Evolutionary conservation across 2,113 vertebrate species (phyloP).

Genomic region (Alouatta palliata): DNA sequence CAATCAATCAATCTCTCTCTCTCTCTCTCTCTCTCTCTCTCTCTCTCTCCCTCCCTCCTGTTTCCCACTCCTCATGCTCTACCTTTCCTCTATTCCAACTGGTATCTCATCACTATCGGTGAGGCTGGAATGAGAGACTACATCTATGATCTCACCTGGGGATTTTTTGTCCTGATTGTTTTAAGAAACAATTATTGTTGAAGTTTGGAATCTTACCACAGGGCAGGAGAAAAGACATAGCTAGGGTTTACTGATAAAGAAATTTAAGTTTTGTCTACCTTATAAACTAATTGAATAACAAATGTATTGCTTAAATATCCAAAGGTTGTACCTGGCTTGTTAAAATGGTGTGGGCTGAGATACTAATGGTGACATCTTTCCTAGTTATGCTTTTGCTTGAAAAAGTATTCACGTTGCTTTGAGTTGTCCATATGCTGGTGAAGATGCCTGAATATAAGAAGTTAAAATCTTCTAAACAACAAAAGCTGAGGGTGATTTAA

Average conservation of each 20-base stretch:
- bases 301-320: background rate
- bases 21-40: background rate
- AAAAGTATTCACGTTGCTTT: background rate
- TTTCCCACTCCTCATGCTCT: background rate
- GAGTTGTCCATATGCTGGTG: background rate
- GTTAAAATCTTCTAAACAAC: background rate
- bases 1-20: background rate
- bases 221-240: background rate
- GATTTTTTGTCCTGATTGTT: background rate
- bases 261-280: background rate
- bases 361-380: background rate
- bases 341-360: background rate
- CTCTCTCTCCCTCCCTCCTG: too few species aligned
- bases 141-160: background rate
- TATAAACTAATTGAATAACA: background rate
- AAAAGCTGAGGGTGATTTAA: background rate
- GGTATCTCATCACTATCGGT: background rate
- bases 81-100: background rate
- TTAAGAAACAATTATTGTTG: background rate
- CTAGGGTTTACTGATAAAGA: background rate
- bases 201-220: background rate
- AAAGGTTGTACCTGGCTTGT: background rate
- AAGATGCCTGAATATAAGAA: background rate
- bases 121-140: background rate
- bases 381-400: background rate